Evolutionary conservation across 2,113 vertebrate genomes (phyloP), one percentile per base, ranked within the genome.

Genomic region (Hypanus sabinus): DNA sequence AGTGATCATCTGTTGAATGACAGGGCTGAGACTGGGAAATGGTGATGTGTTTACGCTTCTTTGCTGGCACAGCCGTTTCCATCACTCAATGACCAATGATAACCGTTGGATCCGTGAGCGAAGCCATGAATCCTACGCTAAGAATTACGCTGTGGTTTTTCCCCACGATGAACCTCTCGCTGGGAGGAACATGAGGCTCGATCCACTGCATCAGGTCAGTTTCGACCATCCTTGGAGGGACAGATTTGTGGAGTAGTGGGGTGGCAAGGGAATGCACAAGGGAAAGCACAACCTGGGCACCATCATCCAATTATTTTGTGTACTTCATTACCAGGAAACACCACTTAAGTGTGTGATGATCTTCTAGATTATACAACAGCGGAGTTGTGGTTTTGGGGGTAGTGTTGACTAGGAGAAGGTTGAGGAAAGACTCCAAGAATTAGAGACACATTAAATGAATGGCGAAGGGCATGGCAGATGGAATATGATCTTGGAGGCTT

Each of bases 121-220:
- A 79, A 99, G 99, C 96, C 99, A 99, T 0, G 99, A 99, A 96
- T 98, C 99, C 0, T 99, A 99, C 0, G 98, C 98, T 94, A 99
- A 99, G 95, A 99, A 99, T 95, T 99, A 99, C 95, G 98, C 99
- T 0, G 96, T 99, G 0, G 98, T 98, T 33, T 99, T 99, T 94
- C 98, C 98, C 11, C 97, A 98, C 0, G 99, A 99, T 0, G 99
- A 99, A 95, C 98, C 99, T 0, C 97, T 99, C 96, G 99, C 98
- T 0, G 97, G 98, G 1, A 97, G 99, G 18, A 98, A 98, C 93
- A 95, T 97, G 97, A 97, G 98, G 96, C 98, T 94, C 46, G 98
- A 98, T 93, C 97, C 98, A 0, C 96, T 99, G 94, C 97, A 99
- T 0, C 95, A 99, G 98, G 99, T 99, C 94, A 62, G 77, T 94